These are phyloP conservation scores for Butorides virescens DNA, from an alignment of 2,113 vertebrate genomes.

Conservation along the genomic window DNA sequence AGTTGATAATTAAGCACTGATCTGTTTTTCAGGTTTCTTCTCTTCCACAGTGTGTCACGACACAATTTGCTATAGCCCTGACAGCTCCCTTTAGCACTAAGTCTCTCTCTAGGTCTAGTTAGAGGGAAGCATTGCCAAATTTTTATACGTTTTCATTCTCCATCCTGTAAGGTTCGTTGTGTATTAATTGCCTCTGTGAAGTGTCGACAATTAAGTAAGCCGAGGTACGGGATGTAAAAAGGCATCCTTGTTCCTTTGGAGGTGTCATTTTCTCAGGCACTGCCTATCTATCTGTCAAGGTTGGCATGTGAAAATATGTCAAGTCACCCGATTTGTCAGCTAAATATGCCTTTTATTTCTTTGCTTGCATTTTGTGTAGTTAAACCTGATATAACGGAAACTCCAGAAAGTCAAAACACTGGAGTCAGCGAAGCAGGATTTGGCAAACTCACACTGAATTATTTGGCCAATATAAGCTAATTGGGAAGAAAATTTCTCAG, in stretches of 20 bases:
- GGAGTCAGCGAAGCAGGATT: background rate
- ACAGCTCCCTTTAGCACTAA: background rate
- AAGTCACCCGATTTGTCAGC: background rate
- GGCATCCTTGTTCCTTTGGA: slow-evolving; percentile 6
- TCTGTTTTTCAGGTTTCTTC: background rate
- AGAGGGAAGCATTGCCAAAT: background rate
- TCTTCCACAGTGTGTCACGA: background rate
- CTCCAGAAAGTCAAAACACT: slow-evolving; percentile 14
- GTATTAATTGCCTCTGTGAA: slow-evolving; percentile 19
- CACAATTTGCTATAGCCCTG: background rate
- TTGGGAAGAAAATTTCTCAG: background rate
- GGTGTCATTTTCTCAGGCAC: slow-evolving; percentile 11
- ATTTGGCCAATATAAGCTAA: background rate
- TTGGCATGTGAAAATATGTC: background rate
- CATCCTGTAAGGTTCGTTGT: slow-evolving; percentile 10
- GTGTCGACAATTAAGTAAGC: slow-evolving; percentile 28
- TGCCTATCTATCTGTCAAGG: slow-evolving; percentile 35
- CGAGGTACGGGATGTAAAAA: slow-evolving; percentile 19
- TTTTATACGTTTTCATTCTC: background rate
- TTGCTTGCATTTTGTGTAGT: background rate
- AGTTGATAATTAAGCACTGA: background rate
- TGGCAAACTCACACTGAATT: background rate
- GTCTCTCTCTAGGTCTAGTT: background rate
- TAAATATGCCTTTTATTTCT: slow-evolving; percentile 14
- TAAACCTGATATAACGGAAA: background rate